These are phyloP conservation scores for Montifringilla adamsi DNA, from an alignment of 2,113 vertebrate species.

Conservation along the genomic window DNA sequence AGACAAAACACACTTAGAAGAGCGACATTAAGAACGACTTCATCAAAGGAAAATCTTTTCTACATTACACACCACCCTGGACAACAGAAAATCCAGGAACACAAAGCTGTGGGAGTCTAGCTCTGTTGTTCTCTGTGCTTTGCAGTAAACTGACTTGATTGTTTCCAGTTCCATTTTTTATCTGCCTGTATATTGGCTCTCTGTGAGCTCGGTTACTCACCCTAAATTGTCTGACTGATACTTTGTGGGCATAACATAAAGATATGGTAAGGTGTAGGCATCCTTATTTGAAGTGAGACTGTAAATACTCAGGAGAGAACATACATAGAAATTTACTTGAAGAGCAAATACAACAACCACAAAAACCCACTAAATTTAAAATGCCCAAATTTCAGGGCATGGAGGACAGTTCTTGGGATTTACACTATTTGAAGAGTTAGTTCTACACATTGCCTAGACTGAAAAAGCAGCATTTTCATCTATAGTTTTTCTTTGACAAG, in stretches of 20 bases:
- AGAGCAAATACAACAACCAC: background rate
- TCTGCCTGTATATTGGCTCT: background rate
- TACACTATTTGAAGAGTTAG: background rate
- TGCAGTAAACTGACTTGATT: background rate
- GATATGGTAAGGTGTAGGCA: background rate
- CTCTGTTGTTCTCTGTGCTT: background rate
- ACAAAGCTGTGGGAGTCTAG: background rate
- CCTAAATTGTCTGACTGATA: background rate
- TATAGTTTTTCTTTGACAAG: background rate
- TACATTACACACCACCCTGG: background rate
- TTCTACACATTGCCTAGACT: background rate
- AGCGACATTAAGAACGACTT: background rate
- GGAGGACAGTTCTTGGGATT: background rate
- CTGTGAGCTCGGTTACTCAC: background rate
- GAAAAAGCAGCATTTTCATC: background rate
- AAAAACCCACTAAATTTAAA: background rate
- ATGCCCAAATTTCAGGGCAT: accelerated
- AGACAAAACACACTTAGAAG: background rate
- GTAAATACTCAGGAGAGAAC: background rate
- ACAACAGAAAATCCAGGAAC: background rate
- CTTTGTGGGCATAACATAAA: background rate
- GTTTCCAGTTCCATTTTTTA: background rate
- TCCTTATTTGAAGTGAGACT: background rate
- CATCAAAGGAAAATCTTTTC: background rate
- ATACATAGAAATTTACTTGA: background rate